A percentile compares a stretch with the other conserved stretches of the same genome.
Conservation (phyloP, 2,888 invertebrate genomes). For the Phyllotreta striolata region DNA sequence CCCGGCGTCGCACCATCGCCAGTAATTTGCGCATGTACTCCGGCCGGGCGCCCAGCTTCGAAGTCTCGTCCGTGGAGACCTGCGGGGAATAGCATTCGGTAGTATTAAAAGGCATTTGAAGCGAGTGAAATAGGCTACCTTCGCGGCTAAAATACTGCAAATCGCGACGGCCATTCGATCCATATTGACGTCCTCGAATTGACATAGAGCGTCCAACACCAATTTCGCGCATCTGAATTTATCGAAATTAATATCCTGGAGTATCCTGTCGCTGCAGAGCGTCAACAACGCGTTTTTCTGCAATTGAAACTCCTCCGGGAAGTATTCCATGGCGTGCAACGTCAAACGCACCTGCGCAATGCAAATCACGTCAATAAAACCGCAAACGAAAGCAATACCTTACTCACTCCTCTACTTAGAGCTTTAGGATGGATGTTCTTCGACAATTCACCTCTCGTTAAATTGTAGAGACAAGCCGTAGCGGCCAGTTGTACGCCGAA, state of each 20-base stretch:
- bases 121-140: conserved; percentile 46
- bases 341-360: conserved; percentile 62
- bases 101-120: no score
- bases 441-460: conserved; percentile 72
- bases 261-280: conserved; percentile 76
- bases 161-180: conserved; percentile 83
- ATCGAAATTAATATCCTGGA: conserved; percentile 74
- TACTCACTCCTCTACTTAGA: conserved; percentile 66
- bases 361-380: neutral
- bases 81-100: conserved; percentile 52
- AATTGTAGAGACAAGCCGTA: conserved; percentile 78
- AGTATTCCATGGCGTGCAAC: conserved; percentile 73
- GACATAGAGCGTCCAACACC: conserved; percentile 75
- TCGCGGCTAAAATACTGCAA: conserved; percentile 72
- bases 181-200: conserved; percentile 74
- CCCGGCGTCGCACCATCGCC: conserved; percentile 64
- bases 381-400: neutral
- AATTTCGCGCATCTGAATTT: conserved; percentile 69
- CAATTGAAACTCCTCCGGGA: conserved; percentile 72
- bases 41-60: conserved; percentile 70
- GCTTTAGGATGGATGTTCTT: conserved; percentile 70
- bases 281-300: conserved; percentile 78
- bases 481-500: conserved; percentile 78
- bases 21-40: conserved; percentile 75
- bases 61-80: conserved; percentile 71